phyloP scores from a whole-genome alignment of 1,140 invertebrate genomes.

The Ylistrum balloti region DNA sequence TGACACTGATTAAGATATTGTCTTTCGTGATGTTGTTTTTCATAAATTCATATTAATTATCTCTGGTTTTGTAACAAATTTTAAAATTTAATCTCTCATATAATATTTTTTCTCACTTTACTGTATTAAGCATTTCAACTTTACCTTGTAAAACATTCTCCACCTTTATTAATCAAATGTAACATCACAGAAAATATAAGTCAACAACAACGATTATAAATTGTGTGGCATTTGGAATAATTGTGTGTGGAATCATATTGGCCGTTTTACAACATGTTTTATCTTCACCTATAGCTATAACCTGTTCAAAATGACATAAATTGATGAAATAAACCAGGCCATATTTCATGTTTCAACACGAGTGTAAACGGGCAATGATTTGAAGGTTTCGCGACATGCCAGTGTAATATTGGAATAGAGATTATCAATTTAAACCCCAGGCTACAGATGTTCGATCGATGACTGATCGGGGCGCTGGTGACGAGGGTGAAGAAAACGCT shows the following conservation, averaged over 20 bases:
- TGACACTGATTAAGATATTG: too few relatives aligned
- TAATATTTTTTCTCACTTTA: too few relatives aligned
- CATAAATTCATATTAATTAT: too few relatives aligned
- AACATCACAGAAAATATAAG: neutral
- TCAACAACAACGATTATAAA: neutral
- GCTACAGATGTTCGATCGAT: neutral
- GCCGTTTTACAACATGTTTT: neutral
- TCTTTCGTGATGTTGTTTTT: too few relatives aligned
- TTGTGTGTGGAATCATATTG: too few relatives aligned
- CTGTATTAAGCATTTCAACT: too few relatives aligned
- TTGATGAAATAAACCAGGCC: constrained; percentile 8
- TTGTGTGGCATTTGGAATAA: neutral
- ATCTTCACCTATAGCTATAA: neutral
- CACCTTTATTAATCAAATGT: neutral
- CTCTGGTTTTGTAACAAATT: too few relatives aligned
- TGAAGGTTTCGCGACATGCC: constrained; percentile 3
- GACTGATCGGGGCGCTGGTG: neutral
- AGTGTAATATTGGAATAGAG: neutral
- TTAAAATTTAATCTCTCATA: too few relatives aligned
- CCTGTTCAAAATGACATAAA: neutral
- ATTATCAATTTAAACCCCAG: neutral
- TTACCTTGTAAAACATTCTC: neutral
- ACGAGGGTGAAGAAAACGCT: neutral
- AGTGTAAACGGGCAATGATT: neutral
- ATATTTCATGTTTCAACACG: too few relatives aligned